Evolutionary conservation across 2,113 vertebrate species (phyloP), one percentile per base, ranked within the genome.

Genomic region (Cyprinus carpio): DNA sequence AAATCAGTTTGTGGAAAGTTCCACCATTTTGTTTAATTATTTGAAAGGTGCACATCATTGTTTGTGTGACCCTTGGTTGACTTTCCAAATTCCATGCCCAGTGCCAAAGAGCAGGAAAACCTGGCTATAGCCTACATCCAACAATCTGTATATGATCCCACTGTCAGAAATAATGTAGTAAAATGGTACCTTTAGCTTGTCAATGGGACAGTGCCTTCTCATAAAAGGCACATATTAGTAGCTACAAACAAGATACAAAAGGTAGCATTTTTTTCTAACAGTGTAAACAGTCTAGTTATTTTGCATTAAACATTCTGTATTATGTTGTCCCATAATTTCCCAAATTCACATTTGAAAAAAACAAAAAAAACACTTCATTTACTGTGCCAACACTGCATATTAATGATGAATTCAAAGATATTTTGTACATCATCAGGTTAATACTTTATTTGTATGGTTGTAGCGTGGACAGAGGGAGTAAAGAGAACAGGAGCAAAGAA

Each of bases 381-480:
- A 46, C 25, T 75, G 23, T 65, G 65, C 31, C 18, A 69, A 85
- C 62, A 81, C 18, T 15, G 46, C 65, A 9, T 43, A 64, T 56
- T 40, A 15, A 51, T 51, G 23, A 87, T 64, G 51, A 40, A 87
- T 82, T 87, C 78, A 65, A 74, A 78, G 71, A 60, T 34, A 43
- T 77, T 83, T 65, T 85, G 90, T 93, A 92, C 92, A 92, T 94
- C 93, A 93, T 95, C 94, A 94, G 95, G 94, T 95, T 95, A 95
- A 95, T 95, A 95, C 93, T 95, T 95, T 95, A 95, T 95, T 95
- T 93, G 93, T 93, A 94, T 95, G 94, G 94, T 94, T 95, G 95
- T 94, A 94, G 94, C 93, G 91, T 93, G 94, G 91, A 94, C 92
- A 93, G 90, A 94, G 87, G 92, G 90, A 89, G 87, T 90, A 90